These are phyloP conservation scores for Pomatostomus ruficeps DNA, from an alignment of 2,113 vertebrate species.

Conservation along the genomic window DNA sequence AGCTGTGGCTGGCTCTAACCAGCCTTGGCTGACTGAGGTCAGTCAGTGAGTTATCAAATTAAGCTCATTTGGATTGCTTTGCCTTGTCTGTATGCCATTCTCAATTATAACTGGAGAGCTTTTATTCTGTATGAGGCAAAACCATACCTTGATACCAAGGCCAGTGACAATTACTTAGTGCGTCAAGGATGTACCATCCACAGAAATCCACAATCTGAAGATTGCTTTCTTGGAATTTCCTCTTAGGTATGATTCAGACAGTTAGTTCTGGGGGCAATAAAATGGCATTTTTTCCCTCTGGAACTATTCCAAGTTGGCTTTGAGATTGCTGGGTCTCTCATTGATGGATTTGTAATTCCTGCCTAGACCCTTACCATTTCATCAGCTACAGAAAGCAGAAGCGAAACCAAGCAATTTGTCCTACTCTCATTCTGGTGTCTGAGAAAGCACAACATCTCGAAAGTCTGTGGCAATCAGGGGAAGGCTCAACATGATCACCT, in stretches of 20 bases:
- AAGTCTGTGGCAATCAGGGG: neutral
- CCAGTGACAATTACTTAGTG: constrained; percentile 32
- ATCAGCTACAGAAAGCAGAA: neutral
- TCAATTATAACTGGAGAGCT: neutral
- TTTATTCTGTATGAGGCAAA: constrained; percentile 33
- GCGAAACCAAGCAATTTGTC: neutral
- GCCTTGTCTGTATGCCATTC: constrained; percentile 13
- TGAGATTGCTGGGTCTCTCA: neutral
- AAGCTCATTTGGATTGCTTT: neutral
- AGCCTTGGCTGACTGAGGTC: neutral
- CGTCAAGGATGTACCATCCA: constrained; percentile 15
- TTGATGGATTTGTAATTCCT: neutral
- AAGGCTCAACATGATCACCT: neutral
- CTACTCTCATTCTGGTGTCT: neutral
- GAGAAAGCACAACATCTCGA: neutral
- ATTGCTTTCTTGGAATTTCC: constrained; percentile 48
- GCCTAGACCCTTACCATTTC: neutral
- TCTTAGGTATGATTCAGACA: constrained; percentile 24
- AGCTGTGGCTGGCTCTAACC: neutral
- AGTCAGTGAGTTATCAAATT: neutral
- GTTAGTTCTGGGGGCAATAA: neutral
- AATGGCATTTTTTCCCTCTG: neutral
- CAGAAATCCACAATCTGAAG: neutral
- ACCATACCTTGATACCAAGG: neutral
- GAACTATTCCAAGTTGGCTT: neutral